A percentile compares a stretch with the other conserved stretches of the same genome.
These are phyloP conservation scores for Musca domestica DNA, from an alignment of 1,140 invertebrate species.

Conservation along the genomic window DNA sequence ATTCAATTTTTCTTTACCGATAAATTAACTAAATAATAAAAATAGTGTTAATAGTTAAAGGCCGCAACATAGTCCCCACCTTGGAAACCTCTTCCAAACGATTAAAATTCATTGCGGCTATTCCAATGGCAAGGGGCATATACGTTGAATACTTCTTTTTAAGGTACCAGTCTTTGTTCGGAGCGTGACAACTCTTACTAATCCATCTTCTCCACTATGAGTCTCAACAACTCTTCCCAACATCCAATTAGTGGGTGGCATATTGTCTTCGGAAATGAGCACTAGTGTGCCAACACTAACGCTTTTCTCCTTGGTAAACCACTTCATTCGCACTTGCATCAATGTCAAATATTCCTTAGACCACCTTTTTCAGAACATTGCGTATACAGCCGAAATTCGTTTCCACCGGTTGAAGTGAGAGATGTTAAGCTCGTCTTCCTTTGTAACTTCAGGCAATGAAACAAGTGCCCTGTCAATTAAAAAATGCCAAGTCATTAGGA, in stretches of 20 bases:
- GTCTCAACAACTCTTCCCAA: conserved; percentile 40
- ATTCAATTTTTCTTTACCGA: no score
- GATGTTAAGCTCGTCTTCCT: conserved; percentile 1
- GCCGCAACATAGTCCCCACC: no score
- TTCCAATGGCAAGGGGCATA: neutral
- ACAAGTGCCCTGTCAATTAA: conserved; percentile 39
- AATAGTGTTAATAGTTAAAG: no score
- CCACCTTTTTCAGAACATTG: conserved; percentile 14
- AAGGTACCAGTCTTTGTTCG: conserved; percentile 20
- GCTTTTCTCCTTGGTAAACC: neutral
- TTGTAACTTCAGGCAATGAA: conserved; percentile 29
- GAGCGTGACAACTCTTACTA: conserved; percentile 36
- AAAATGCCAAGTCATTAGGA: conserved; percentile 45
- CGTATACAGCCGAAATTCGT: neutral
- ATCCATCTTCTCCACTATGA: conserved; percentile 37
- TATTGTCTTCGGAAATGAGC: conserved; percentile 38
- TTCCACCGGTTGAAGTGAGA: neutral
- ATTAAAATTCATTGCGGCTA: no score
- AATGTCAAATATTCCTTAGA: neutral
- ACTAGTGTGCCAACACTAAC: conserved; percentile 30
- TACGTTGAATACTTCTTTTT: neutral
- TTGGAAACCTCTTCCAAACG: no score
- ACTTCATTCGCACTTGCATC: neutral
- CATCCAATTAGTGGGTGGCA: conserved; percentile 41
- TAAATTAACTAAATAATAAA: no score